Conservation (phyloP, 2,113 vertebrate species). For the Uria aalge region DNA sequence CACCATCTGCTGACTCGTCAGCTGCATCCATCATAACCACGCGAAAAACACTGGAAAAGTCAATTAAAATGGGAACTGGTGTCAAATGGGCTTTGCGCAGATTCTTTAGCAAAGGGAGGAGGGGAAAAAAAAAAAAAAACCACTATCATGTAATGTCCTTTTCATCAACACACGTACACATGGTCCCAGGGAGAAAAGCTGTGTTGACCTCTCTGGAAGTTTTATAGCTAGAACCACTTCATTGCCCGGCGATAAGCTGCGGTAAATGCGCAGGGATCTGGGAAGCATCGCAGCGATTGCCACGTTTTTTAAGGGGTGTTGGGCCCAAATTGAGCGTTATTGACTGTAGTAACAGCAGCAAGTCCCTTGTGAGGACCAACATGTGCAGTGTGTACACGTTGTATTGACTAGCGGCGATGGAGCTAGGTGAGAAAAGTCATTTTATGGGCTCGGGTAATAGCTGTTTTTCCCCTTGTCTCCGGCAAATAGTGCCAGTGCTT, state of each 20-base stretch:
- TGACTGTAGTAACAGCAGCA: not conserved
- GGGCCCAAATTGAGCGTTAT: not conserved
- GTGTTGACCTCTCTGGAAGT: not conserved
- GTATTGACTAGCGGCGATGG: not conserved
- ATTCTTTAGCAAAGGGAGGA: not conserved
- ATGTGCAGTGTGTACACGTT: not conserved
- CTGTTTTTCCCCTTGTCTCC: not conserved
- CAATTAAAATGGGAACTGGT: not conserved
- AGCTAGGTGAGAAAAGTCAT: not conserved
- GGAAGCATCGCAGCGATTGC: not conserved
- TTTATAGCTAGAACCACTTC: not conserved
- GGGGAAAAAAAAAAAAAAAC: no score
- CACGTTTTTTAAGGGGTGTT: not conserved
- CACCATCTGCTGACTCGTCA: constrained; percentile 64
- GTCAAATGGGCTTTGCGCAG: not conserved
- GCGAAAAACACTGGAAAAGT: constrained; percentile 9
- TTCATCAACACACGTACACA: not conserved
- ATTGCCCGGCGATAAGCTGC: not conserved
- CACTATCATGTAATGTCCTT: not conserved
- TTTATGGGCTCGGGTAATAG: not conserved
- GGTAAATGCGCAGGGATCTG: not conserved
- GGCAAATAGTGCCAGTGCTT: not conserved
- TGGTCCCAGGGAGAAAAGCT: not conserved
- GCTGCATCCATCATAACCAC: constrained; percentile 40
- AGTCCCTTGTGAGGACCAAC: not conserved